Percentiles rank a stretch among this genome's conserved stretches.
phyloP scores from a whole-genome alignment of 1,140 invertebrate species.

The Papilio polytes region DNA sequence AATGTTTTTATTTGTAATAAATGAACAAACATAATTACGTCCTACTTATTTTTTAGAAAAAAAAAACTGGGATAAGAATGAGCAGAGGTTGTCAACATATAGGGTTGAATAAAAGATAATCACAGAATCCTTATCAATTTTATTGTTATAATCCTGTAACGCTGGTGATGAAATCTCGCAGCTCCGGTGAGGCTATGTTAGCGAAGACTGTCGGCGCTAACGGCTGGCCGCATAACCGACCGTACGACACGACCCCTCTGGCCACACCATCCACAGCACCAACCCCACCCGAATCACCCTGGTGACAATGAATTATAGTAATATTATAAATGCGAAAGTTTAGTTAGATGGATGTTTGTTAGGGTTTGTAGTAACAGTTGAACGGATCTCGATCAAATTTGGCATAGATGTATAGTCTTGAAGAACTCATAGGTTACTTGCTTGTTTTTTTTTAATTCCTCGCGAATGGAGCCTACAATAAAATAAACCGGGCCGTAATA shows the following conservation, averaged over 20 bases:
- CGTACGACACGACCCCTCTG: constrained; percentile 6
- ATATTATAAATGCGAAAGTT: too few relatives aligned
- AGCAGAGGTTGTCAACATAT: not conserved
- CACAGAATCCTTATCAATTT: not conserved
- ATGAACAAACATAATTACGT: not conserved
- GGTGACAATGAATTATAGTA: not conserved
- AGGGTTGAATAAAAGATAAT: not conserved
- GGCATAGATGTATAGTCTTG: too few relatives aligned
- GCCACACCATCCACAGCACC: constrained; percentile 15
- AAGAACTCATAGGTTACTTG: too few relatives aligned
- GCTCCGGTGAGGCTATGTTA: not conserved
- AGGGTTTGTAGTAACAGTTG: too few relatives aligned
- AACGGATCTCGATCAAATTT: too few relatives aligned
- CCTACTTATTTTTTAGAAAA: not conserved
- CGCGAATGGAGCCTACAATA: too few relatives aligned
- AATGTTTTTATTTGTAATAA: not conserved
- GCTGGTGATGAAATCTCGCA: constrained; percentile 23
- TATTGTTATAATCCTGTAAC: constrained; percentile 14
- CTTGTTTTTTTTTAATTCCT: too few relatives aligned
- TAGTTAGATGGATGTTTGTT: too few relatives aligned
- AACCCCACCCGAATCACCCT: constrained; percentile 24
- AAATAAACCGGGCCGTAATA: too few relatives aligned
- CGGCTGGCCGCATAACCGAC: not conserved
- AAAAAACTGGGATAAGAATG: not conserved
- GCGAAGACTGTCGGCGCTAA: constrained; percentile 16